Evolutionary conservation across 2,888 invertebrate species (phyloP).

Genomic region (Pristionchus exspectatus): DNA sequence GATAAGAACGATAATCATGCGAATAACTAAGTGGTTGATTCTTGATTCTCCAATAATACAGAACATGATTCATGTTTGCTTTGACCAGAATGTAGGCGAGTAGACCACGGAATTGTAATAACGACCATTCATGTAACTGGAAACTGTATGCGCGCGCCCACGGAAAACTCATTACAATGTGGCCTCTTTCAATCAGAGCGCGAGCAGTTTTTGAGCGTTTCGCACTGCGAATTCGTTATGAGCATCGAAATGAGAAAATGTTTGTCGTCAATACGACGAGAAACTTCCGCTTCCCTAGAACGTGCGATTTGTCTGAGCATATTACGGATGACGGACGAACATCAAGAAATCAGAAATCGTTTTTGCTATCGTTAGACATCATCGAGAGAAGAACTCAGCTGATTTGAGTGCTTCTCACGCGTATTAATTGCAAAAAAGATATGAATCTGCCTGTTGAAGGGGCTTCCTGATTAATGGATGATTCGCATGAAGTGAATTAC

Average conservation of each 20-base stretch:
- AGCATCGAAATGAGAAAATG: background rate
- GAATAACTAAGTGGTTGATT: too few relatives aligned
- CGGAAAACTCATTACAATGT: background rate
- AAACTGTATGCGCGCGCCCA: background rate
- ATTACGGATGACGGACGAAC: background rate
- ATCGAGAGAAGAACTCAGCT: too few relatives aligned
- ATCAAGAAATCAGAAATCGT: too few relatives aligned
- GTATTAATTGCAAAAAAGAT: background rate
- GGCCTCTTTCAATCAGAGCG: background rate
- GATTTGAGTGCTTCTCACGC: too few relatives aligned
- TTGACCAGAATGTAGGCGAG: too few relatives aligned
- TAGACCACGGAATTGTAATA: too few relatives aligned
- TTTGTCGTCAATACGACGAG: background rate
- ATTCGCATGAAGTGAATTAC: background rate
- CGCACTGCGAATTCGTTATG: background rate
- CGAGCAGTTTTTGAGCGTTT: background rate
- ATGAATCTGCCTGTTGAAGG: background rate
- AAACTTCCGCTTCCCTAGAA: background rate
- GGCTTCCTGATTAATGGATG: conserved; percentile 5
- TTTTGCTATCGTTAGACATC: too few relatives aligned
- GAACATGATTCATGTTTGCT: too few relatives aligned
- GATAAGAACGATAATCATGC: too few relatives aligned
- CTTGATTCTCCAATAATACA: too few relatives aligned
- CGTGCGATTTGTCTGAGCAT: background rate
- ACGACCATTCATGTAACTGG: too few relatives aligned